Evolutionary conservation across 2,888 invertebrate genomes (phyloP).

Genomic region (Cryptus armator): DNA sequence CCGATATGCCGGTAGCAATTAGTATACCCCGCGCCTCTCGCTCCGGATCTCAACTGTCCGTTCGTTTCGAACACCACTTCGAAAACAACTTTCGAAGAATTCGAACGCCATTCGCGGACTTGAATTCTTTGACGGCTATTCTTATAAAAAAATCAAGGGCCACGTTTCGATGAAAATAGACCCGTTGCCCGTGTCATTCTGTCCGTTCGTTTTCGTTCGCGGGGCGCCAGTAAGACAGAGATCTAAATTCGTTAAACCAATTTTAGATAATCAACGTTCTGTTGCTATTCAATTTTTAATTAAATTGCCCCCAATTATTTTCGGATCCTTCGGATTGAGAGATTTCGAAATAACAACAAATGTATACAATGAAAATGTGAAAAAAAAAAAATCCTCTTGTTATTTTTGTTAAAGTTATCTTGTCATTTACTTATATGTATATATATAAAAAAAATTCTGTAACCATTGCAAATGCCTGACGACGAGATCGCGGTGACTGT

Average conservation of each 20-base stretch:
- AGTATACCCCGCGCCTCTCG: slow-evolving; percentile 65
- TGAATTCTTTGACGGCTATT: background rate
- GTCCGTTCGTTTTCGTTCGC: background rate
- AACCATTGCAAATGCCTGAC: slow-evolving; percentile 42
- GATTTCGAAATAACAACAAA: no score
- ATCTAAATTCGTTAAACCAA: background rate
- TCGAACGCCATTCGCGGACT: slow-evolving; percentile 14
- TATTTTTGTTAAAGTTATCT: background rate
- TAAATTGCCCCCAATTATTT: background rate
- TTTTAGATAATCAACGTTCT: background rate
- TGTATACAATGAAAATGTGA: background rate
- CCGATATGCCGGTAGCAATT: slow-evolving; percentile 71
- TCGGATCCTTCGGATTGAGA: background rate
- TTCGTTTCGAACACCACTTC: slow-evolving; percentile 66
- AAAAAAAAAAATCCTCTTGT: background rate
- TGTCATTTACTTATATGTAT: background rate
- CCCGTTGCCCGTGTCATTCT: slow-evolving; percentile 5
- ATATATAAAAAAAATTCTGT: background rate
- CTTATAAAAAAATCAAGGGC: background rate
- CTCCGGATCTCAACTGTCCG: slow-evolving; percentile 68
- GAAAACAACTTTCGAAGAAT: slow-evolving; percentile 62
- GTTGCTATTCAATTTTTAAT: background rate
- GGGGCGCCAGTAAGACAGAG: background rate
- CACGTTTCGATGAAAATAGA: slow-evolving; percentile 6
- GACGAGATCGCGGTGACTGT: slow-evolving; percentile 26